Conservation (phyloP, 2,797 vertebrate species). For the Cossypha dichroa region DNA sequence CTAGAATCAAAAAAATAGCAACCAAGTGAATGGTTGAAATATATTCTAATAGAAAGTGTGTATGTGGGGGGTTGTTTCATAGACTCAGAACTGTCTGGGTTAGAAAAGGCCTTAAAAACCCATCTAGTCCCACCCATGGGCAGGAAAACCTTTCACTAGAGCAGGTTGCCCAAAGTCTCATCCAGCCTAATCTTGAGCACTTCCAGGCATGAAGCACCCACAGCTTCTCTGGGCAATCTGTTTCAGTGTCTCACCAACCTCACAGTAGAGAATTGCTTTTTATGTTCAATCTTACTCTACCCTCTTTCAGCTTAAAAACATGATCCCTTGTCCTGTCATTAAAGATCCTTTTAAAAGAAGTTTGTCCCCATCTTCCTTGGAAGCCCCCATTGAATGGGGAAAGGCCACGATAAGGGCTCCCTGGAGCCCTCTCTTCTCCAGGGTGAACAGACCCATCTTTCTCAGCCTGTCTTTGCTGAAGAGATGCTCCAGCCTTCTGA, state of each 20-base stretch:
- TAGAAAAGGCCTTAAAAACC: background rate
- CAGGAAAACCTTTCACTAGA: background rate
- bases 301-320: background rate
- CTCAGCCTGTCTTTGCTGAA: fast-evolving
- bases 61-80: background rate
- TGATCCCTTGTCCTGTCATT: fast-evolving
- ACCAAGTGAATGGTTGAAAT: background rate
- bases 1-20: background rate
- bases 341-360: background rate
- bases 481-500: background rate
- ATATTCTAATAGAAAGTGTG: background rate
- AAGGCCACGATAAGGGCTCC: background rate
- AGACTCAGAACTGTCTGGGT: background rate
- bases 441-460: background rate
- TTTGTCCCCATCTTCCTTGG: background rate
- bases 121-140: fast-evolving
- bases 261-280: background rate
- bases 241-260: background rate
- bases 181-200: background rate
- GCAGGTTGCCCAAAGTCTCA: background rate
- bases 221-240: background rate
- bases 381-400: background rate
- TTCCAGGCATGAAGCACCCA: background rate
- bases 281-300: background rate
- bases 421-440: background rate